phyloP scores from a whole-genome alignment of 1,140 invertebrate species.

The Octopus sinensis region DNA sequence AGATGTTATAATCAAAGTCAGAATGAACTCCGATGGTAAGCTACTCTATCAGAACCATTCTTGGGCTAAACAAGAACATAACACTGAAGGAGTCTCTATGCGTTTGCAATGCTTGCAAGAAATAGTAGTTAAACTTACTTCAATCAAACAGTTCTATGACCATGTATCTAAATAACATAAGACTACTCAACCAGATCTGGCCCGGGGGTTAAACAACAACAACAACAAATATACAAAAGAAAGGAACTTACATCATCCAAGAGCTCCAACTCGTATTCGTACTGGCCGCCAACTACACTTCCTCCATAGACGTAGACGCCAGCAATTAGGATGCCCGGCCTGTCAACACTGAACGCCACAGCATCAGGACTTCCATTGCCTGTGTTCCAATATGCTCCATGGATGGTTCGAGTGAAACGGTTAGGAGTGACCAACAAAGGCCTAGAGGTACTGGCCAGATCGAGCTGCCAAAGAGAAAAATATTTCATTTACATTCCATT shows the following conservation, averaged over 20 bases:
- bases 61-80: too few species aligned
- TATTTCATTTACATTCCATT: not conserved
- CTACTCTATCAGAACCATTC: too few species aligned
- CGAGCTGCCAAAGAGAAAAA: slow-evolving; percentile 34
- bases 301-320: slow-evolving; percentile 89
- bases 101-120: too few species aligned
- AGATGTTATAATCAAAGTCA: too few species aligned
- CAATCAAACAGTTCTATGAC: too few species aligned
- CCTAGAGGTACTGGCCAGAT: slow-evolving; percentile 42
- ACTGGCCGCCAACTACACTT: slow-evolving; percentile 60
- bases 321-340: slow-evolving; percentile 80
- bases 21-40: too few species aligned
- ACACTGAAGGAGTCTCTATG: too few species aligned
- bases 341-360: slow-evolving; percentile 90
- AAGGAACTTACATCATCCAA: slow-evolving; percentile 70
- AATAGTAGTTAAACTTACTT: too few species aligned
- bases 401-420: slow-evolving; percentile 84
- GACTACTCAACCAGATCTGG: too few species aligned
- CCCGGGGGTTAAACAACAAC: slow-evolving; percentile 35
- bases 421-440: slow-evolving; percentile 79
- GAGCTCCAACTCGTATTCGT: slow-evolving; percentile 81
- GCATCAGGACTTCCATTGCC: slow-evolving; percentile 95
- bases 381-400: slow-evolving; percentile 90
- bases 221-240: not conserved
- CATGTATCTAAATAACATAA: too few species aligned